phyloP scores from a whole-genome alignment of 2,113 vertebrate genomes.

The Grus americana region DNA sequence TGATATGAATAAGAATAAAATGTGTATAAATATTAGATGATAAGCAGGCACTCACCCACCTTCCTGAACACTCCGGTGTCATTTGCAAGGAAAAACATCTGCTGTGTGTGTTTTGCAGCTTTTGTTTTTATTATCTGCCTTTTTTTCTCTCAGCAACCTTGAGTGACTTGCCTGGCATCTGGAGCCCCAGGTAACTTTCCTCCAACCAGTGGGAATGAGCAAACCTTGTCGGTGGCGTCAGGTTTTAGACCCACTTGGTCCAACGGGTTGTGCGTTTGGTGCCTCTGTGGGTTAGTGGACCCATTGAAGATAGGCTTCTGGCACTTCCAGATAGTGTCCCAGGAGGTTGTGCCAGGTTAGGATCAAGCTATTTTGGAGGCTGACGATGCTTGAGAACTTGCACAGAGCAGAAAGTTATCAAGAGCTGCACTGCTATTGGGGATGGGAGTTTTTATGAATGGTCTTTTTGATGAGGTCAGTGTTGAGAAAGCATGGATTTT shows the following conservation, averaged over 20 bases:
- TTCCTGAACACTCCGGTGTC: not conserved
- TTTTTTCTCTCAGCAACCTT: not conserved
- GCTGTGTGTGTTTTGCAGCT: not conserved
- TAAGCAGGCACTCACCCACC: not conserved
- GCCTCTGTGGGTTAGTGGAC: not conserved
- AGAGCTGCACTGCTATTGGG: not conserved
- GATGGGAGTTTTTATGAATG: not conserved
- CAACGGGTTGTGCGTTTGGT: not conserved
- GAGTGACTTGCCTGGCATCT: rapidly evolving
- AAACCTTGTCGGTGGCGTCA: not conserved
- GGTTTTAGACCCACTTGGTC: not conserved
- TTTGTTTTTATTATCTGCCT: not conserved
- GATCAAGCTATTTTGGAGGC: not conserved
- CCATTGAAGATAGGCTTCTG: not conserved
- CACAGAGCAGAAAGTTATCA: not conserved
- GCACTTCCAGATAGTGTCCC: not conserved
- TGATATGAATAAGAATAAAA: not conserved
- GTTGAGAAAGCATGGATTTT: not conserved
- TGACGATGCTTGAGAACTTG: not conserved
- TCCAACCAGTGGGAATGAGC: not conserved
- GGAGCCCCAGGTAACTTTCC: not conserved
- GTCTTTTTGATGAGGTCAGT: not conserved
- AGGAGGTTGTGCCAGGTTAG: not conserved
- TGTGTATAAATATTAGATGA: not conserved
- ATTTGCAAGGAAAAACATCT: not conserved